These are phyloP conservation scores for Orientallactaga sibirica DNA, from an alignment of 2,797 vertebrate species.

Conservation along the genomic window DNA sequence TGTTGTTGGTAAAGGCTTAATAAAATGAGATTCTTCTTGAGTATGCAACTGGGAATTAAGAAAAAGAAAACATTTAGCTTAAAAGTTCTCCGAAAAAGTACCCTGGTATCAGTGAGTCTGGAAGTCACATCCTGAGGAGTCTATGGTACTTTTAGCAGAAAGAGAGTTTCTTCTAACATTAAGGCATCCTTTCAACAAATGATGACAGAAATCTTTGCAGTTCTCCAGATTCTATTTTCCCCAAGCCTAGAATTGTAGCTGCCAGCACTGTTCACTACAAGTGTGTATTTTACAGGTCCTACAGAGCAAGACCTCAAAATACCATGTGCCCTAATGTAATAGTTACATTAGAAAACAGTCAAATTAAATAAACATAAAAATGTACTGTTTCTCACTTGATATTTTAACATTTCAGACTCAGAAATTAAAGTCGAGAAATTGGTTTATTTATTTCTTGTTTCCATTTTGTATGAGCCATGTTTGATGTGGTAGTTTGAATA, in stretches of 20 bases:
- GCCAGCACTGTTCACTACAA: not conserved
- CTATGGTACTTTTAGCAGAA: not conserved
- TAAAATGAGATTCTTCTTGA: slow-evolving; percentile 22
- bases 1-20: not conserved
- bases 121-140: not conserved
- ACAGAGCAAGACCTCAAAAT: not conserved
- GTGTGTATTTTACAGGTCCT: not conserved
- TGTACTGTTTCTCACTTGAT: not conserved
- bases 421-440: not conserved
- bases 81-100: not conserved
- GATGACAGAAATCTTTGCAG: not conserved
- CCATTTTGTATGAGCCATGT: not conserved
- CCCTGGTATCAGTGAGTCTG: not conserved
- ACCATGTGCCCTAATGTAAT: not conserved
- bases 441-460: not conserved
- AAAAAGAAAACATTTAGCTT: not conserved
- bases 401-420: slow-evolving; percentile 10
- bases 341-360: not conserved
- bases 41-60: slow-evolving; percentile 30
- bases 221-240: not conserved
- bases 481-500: too few relatives aligned
- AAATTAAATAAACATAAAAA: slow-evolving; percentile 20
- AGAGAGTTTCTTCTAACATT: slow-evolving; percentile 21
- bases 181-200: slow-evolving; percentile 40
- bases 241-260: not conserved